Evolutionary conservation across 2,113 vertebrate species (phyloP).

Genomic region (Thermophis baileyi): DNA sequence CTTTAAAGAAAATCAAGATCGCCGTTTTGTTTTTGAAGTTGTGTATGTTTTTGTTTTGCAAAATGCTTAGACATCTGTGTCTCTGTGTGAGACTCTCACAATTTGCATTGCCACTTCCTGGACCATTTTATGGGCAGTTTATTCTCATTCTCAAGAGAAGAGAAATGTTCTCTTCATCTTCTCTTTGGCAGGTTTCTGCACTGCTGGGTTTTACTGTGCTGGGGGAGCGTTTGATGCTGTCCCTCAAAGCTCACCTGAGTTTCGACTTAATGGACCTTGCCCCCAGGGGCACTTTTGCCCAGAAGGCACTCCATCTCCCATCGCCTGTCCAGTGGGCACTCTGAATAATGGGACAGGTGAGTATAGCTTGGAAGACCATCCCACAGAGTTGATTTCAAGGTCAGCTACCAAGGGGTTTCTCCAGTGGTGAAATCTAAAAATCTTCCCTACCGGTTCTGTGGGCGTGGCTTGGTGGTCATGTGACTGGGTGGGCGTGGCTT

Average conservation of each 20-base stretch:
- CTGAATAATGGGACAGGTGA: constrained; percentile 77
- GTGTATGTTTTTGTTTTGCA: not conserved
- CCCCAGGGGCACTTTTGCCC: constrained; percentile 84
- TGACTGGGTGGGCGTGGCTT: too few species aligned
- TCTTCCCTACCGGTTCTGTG: too few species aligned
- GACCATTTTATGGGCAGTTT: not conserved
- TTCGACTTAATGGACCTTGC: constrained; percentile 77
- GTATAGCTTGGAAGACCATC: not conserved
- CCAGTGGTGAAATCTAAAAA: too few species aligned
- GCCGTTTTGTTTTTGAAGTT: not conserved
- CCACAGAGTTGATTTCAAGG: too few species aligned
- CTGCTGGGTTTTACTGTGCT: constrained; percentile 83
- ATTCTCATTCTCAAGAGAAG: not conserved
- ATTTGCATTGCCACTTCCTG: not conserved
- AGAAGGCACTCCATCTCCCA: constrained; percentile 70
- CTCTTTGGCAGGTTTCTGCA: constrained; percentile 72
- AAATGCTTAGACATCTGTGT: not conserved
- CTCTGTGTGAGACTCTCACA: not conserved
- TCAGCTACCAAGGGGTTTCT: not conserved
- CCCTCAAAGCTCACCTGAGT: constrained; percentile 59
- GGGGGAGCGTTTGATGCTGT: constrained; percentile 73
- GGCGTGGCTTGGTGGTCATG: too few species aligned
- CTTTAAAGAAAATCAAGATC: not conserved
- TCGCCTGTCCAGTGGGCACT: constrained; percentile 82
- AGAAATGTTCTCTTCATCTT: not conserved